phyloP scores from a whole-genome alignment of 2,888 invertebrate species.

The Entomobrya multifasciata region DNA sequence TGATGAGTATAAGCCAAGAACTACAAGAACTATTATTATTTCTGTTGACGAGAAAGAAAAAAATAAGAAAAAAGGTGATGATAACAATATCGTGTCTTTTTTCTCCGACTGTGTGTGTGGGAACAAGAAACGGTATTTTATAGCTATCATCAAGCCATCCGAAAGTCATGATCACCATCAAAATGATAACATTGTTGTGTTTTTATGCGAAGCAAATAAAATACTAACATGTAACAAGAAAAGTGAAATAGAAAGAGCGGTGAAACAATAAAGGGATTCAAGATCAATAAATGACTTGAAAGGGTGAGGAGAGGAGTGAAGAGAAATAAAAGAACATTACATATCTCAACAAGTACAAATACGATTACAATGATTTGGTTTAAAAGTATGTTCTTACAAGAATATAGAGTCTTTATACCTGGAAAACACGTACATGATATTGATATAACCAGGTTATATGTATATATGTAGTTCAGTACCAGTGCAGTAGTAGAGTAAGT shows the following conservation, averaged over 20 bases:
- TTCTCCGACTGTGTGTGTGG: slow-evolving; percentile 50
- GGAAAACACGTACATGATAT: not conserved
- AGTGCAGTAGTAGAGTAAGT: slow-evolving; percentile 5
- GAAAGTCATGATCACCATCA: slow-evolving; percentile 71
- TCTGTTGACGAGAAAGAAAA: slow-evolving; percentile 3
- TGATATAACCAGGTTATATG: not conserved
- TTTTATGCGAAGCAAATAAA: slow-evolving; percentile 69
- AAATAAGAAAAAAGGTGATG: slow-evolving; percentile 67
- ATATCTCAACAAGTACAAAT: slow-evolving; percentile 28
- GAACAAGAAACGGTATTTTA: slow-evolving; percentile 71
- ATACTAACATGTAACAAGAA: slow-evolving; percentile 50
- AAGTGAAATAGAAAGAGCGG: slow-evolving; percentile 51
- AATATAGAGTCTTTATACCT: not conserved
- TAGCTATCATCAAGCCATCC: slow-evolving; percentile 71
- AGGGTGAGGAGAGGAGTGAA: slow-evolving; percentile 38
- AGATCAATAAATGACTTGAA: slow-evolving; percentile 67
- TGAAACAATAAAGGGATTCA: slow-evolving; percentile 69
- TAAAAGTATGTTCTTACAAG: not conserved
- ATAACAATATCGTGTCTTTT: slow-evolving; percentile 57
- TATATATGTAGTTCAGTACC: slow-evolving; percentile 6
- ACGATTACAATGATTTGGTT: slow-evolving; percentile 51
- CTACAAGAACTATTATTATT: not conserved
- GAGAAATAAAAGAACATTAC: slow-evolving; percentile 45
- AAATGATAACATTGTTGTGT: slow-evolving; percentile 71
- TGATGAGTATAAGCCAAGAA: not conserved